phyloP scores from a whole-genome alignment of 2,113 vertebrate species.

The Pantherophis guttatus region DNA sequence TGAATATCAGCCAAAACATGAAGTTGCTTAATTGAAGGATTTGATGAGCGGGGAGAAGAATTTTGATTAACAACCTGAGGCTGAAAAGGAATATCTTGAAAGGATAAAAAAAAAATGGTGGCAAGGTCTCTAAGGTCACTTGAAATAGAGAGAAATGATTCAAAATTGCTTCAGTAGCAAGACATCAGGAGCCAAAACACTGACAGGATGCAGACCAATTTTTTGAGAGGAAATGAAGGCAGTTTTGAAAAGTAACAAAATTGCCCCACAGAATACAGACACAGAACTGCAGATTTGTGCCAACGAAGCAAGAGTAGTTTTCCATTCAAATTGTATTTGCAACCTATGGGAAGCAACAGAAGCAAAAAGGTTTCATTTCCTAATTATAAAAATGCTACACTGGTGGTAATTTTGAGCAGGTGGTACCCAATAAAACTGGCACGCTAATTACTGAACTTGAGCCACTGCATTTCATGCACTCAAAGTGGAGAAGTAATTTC shows the following conservation, averaged over 20 bases:
- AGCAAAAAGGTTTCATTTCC: background rate
- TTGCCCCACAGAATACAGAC: background rate
- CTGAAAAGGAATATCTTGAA: background rate
- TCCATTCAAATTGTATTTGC: background rate
- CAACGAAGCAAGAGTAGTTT: background rate
- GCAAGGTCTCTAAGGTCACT: background rate
- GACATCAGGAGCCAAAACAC: background rate
- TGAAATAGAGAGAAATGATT: background rate
- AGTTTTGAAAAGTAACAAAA: rapidly evolving
- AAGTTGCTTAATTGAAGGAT: background rate
- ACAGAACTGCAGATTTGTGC: background rate
- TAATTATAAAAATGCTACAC: background rate
- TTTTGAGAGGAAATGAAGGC: background rate
- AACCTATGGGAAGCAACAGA: background rate
- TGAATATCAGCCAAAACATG: background rate
- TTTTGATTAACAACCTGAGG: conserved; percentile 4
- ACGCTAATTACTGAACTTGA: conserved; percentile 3
- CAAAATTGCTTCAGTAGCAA: background rate
- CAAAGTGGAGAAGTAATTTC: background rate
- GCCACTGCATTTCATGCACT: conserved; percentile 7
- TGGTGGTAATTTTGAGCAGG: background rate
- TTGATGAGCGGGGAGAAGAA: background rate
- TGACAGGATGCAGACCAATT: background rate
- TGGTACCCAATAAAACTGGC: background rate
- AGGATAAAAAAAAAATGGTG: background rate